These are phyloP conservation scores for Drosophila mayri DNA, from an alignment of 1,140 invertebrate genomes.

Conservation along the genomic window DNA sequence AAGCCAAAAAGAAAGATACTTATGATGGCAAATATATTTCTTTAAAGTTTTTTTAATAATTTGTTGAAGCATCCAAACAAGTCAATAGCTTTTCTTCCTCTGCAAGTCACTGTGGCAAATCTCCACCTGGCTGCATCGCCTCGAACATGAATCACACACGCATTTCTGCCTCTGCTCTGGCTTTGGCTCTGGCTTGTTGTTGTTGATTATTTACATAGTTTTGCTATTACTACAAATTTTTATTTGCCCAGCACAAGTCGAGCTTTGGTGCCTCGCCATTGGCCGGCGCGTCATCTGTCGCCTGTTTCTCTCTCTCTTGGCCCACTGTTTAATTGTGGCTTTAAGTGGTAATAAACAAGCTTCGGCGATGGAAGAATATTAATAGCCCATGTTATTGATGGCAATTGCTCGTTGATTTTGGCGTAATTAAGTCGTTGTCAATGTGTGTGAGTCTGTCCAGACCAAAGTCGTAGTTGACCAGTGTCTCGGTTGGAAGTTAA, in stretches of 20 bases:
- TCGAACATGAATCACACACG: constrained; percentile 79
- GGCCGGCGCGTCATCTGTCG: constrained; percentile 62
- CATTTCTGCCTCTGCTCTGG: constrained; percentile 42
- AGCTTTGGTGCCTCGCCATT: constrained; percentile 16
- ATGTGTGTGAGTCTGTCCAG: constrained; percentile 34
- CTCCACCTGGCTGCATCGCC: constrained; percentile 61
- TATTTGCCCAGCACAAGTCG: constrained; percentile 66
- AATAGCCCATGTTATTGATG: constrained; percentile 84
- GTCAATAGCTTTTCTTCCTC: neutral
- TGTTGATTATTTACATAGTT: constrained; percentile 83
- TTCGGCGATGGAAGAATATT: constrained; percentile 76
- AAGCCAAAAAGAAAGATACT: too few species aligned
- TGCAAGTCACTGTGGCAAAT: constrained; percentile 34
- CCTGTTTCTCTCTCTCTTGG: constrained; percentile 19
- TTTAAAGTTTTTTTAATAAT: neutral
- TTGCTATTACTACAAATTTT: constrained; percentile 84
- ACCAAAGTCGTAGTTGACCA: constrained; percentile 2
- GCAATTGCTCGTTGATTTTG: constrained; percentile 84
- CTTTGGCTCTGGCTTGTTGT: constrained; percentile 14
- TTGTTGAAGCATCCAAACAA: neutral
- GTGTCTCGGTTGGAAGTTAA: constrained; percentile 11
- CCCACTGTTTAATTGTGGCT: constrained; percentile 76
- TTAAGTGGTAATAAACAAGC: constrained; percentile 81
- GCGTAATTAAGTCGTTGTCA: constrained; percentile 84
- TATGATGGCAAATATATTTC: neutral